Evolutionary conservation across 2,797 vertebrate genomes (phyloP).

Genomic region (Podarcis siculus): DNA sequence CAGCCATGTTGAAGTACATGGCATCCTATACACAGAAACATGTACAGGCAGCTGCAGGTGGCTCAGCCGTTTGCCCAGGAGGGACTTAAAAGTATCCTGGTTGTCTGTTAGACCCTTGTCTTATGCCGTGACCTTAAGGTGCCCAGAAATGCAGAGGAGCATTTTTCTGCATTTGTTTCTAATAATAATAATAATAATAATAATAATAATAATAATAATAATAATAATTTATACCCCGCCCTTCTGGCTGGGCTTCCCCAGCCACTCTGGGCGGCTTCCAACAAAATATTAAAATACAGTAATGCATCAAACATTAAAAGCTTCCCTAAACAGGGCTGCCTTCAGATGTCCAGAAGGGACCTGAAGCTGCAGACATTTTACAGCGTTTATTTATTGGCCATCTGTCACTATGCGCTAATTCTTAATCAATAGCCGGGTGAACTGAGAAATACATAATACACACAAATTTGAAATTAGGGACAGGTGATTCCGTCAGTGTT

Average conservation of each 20-base stretch:
- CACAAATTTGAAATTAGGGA: background rate
- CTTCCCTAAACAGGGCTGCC: too few species aligned
- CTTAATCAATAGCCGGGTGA: background rate
- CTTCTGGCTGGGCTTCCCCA: too few species aligned
- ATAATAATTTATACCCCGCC: too few species aligned
- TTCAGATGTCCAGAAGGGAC: too few species aligned
- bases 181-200: too few species aligned
- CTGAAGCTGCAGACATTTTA: background rate
- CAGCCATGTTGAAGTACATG: conserved; percentile 1
- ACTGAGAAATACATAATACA: background rate
- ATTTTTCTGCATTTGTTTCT: background rate
- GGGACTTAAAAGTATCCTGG: background rate
- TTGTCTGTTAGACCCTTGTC: background rate
- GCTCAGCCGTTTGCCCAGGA: background rate
- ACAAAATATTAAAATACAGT: too few species aligned
- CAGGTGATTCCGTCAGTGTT: too few species aligned
- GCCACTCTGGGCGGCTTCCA: too few species aligned
- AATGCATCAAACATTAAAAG: too few species aligned
- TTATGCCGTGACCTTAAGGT: background rate
- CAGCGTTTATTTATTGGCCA: background rate
- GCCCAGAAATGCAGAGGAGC: background rate
- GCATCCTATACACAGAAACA: background rate
- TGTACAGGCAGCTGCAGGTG: background rate
- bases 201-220: too few species aligned
- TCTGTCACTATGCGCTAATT: background rate